Percentiles rank a stretch among this genome's conserved stretches.
Evolutionary conservation across 2,113 vertebrate genomes (phyloP).

Genomic region (Nicator chloris): DNA sequence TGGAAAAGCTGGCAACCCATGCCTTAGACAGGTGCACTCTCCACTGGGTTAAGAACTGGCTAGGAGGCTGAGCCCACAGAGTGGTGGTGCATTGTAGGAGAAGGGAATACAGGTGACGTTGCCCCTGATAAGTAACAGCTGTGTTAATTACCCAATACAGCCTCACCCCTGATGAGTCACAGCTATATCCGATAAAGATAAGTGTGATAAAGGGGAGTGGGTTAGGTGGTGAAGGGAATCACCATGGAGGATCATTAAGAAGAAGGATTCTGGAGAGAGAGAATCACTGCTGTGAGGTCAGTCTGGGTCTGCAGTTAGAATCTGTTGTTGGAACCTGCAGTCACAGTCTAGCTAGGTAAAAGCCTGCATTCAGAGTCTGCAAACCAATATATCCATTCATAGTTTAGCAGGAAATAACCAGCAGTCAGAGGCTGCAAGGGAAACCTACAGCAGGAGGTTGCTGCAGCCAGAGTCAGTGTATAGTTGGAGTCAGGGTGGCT

Average conservation of each 20-base stretch:
- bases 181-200: background rate
- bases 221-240: background rate
- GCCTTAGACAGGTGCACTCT: background rate
- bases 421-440: background rate
- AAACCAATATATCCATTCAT: background rate
- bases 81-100: background rate
- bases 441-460: background rate
- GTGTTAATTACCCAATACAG: background rate
- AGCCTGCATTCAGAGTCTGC: background rate
- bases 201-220: background rate
- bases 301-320: background rate
- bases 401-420: background rate
- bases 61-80: background rate
- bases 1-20: background rate
- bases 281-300: background rate
- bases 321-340: background rate
- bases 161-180: background rate
- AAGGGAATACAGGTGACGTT: background rate
- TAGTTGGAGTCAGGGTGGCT: background rate
- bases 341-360: background rate
- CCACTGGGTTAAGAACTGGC: background rate
- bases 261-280: background rate
- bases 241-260: background rate
- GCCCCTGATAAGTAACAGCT: background rate
- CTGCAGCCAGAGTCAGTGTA: background rate